phyloP scores from a whole-genome alignment of 2,888 invertebrate species.

The Mesorhabditis spiculigera region DNA sequence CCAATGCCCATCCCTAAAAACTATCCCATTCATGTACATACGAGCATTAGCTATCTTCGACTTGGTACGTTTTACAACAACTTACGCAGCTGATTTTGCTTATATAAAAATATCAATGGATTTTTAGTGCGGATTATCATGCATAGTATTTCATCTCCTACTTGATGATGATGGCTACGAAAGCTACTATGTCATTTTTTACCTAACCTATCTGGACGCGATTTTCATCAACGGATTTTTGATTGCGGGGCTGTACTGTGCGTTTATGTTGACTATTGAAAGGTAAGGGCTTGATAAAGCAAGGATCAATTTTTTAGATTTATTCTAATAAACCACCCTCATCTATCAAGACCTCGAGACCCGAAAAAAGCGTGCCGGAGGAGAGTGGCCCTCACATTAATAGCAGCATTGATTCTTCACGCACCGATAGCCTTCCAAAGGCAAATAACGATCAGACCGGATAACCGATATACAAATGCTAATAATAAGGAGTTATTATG shows the following conservation, averaged over 20 bases:
- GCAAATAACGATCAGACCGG: no score
- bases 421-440: neutral
- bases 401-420: neutral
- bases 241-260: conserved; percentile 54
- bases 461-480: neutral
- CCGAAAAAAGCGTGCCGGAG: neutral
- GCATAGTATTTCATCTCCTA: conserved; percentile 19
- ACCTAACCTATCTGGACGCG: conserved; percentile 71
- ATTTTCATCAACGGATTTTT: conserved; percentile 72
- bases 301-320: neutral
- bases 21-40: conserved; percentile 76
- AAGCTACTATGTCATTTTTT: conserved; percentile 61
- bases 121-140: neutral
- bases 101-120: no score
- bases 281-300: conserved; percentile 19
- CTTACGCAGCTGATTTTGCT: no score
- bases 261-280: conserved; percentile 54
- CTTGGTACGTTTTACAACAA: conserved; percentile 64
- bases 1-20: conserved; percentile 74
- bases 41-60: conserved; percentile 77
- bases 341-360: neutral
- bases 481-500: conserved; percentile 3
- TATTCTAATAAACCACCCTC: neutral
- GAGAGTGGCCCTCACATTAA: neutral
- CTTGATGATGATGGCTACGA: conserved; percentile 15